phyloP scores from a whole-genome alignment of 2,888 invertebrate genomes.

The Clostera curtula region DNA sequence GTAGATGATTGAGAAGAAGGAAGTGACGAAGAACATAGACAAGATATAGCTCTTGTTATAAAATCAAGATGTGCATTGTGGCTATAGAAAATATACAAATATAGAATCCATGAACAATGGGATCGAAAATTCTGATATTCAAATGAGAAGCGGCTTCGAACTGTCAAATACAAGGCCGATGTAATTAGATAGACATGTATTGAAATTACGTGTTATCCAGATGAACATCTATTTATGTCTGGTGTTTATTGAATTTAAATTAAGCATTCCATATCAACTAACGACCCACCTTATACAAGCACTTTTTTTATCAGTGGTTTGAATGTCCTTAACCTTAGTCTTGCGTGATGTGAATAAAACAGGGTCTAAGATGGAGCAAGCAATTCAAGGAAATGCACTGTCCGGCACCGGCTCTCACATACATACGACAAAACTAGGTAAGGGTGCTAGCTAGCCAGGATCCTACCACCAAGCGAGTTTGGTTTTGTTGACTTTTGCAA shows the following conservation, averaged over 20 bases:
- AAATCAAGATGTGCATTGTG: conserved; percentile 15
- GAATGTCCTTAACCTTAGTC: no score
- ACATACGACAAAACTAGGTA: no score
- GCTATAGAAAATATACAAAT: conserved; percentile 25
- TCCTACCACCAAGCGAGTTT: no score
- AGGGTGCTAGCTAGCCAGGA: no score
- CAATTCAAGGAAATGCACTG: no score
- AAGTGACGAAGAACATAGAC: conserved; percentile 20
- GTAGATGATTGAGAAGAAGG: conserved; percentile 16
- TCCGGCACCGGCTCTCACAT: no score
- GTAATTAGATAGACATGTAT: conserved; percentile 6
- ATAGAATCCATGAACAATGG: conserved; percentile 40
- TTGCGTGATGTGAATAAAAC: no score
- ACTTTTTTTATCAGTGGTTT: no score
- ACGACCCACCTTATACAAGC: no score
- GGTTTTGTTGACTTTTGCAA: no score
- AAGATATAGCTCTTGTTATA: conserved; percentile 19
- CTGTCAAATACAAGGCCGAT: conserved; percentile 41
- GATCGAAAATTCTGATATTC: conserved; percentile 40
- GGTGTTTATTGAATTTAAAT: neutral
- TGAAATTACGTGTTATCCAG: conserved; percentile 5
- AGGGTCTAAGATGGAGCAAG: no score
- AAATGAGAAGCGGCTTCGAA: conserved; percentile 40
- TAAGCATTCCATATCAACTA: neutral
- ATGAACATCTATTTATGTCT: neutral